These are phyloP conservation scores for Catalaphyllia jardinei DNA, from an alignment of 64 coral and sea anemone species.

Conservation along the genomic window DNA sequence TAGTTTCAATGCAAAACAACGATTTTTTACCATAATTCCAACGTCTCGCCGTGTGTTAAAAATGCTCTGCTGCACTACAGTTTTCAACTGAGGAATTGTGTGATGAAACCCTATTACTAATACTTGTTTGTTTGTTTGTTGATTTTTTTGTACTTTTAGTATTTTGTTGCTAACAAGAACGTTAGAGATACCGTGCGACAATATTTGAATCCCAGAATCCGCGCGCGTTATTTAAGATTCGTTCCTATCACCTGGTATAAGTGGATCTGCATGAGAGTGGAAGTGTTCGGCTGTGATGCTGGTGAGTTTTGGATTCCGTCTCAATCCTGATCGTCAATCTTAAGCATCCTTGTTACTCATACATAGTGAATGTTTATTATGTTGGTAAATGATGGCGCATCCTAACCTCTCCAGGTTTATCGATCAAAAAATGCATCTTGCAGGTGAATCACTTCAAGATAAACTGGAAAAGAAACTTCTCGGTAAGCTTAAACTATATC, in stretches of 20 bases:
- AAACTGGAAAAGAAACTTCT: conserved; percentile 58
- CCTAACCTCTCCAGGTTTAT: too few relatives aligned
- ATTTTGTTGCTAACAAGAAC: conserved; percentile 71
- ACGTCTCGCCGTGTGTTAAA: neutral
- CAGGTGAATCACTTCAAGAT: conserved; percentile 53
- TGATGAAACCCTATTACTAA: neutral
- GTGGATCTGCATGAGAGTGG: conserved; percentile 83
- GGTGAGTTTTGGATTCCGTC: conserved; percentile 26
- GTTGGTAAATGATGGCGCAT: too few relatives aligned
- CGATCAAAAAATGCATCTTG: neutral
- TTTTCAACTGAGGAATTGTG: neutral
- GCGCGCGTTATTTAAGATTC: conserved; percentile 80
- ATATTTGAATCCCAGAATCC: conserved; percentile 78
- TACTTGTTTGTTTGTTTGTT: too few relatives aligned
- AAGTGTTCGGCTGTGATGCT: conserved; percentile 77
- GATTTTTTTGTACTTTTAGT: conserved; percentile 16
- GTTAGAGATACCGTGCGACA: conserved; percentile 29
- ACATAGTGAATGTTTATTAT: too few relatives aligned
- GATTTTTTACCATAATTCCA: too few relatives aligned
- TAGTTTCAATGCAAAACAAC: too few relatives aligned
- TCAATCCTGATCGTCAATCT: too few relatives aligned
- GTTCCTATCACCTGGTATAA: conserved; percentile 71
- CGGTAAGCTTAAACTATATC: conserved; percentile 22
- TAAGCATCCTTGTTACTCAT: too few relatives aligned
- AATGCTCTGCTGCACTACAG: neutral